phyloP scores from a whole-genome alignment of 2,113 vertebrate species.

The Charadrius vociferus region DNA sequence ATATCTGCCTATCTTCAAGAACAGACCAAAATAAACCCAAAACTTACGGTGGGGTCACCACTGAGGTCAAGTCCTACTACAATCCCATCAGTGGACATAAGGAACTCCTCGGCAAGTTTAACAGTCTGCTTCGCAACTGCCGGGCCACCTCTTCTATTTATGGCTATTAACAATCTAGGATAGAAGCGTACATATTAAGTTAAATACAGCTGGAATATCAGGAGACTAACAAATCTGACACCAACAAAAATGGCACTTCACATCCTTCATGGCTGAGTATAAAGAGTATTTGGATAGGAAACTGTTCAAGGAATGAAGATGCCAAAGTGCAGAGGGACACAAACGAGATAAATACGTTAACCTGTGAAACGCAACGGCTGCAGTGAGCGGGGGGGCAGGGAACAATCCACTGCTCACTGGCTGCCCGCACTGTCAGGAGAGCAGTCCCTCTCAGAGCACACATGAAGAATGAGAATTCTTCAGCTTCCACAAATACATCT shows the following conservation, averaged over 20 bases:
- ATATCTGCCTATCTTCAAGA: background rate
- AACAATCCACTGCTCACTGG: background rate
- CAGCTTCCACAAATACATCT: background rate
- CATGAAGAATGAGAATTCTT: background rate
- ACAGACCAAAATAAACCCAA: background rate
- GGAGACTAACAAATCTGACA: background rate
- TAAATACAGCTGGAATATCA: background rate
- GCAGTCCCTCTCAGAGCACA: background rate
- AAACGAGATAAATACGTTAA: fast-evolving
- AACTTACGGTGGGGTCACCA: slow-evolving; percentile 89
- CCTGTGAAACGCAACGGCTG: background rate
- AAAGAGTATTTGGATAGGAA: background rate
- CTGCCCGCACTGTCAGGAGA: background rate
- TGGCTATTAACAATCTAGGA: slow-evolving; percentile 88
- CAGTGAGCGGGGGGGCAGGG: background rate
- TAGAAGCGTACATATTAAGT: background rate
- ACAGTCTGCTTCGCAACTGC: slow-evolving; percentile 90
- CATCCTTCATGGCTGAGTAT: background rate
- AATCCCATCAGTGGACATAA: slow-evolving; percentile 82
- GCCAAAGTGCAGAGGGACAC: background rate
- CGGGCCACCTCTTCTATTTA: slow-evolving; percentile 90
- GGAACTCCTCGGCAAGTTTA: slow-evolving; percentile 91
- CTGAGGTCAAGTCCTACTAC: slow-evolving; percentile 95
- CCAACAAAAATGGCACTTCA: background rate
- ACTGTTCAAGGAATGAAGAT: background rate